These are phyloP conservation scores for Eonycteris spelaea DNA, from an alignment of 2,113 vertebrate genomes.

Conservation along the genomic window DNA sequence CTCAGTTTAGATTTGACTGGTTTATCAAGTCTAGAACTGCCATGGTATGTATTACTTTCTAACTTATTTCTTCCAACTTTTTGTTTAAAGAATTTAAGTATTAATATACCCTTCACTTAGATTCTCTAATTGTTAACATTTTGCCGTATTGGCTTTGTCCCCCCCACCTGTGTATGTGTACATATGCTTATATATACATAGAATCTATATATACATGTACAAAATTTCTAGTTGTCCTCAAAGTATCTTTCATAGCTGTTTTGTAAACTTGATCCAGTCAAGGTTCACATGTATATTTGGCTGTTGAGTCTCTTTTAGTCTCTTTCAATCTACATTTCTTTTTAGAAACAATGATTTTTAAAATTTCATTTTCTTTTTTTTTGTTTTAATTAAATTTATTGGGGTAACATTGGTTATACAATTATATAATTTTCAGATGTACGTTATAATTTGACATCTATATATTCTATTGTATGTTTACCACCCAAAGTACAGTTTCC, in stretches of 20 bases:
- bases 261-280: neutral
- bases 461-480: too few relatives aligned
- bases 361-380: too few relatives aligned
- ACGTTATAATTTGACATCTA: too few relatives aligned
- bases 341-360: neutral
- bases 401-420: too few relatives aligned
- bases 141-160: neutral
- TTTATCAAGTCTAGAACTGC: constrained; percentile 94
- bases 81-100: neutral
- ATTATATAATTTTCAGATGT: too few relatives aligned
- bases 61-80: neutral
- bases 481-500: too few relatives aligned
- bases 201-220: neutral
- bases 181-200: neutral
- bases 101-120: neutral
- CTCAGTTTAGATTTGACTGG: constrained; percentile 94
- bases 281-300: neutral
- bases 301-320: neutral
- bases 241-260: neutral
- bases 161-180: neutral
- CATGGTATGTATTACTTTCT: constrained; percentile 84
- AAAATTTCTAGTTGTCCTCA: neutral
- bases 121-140: constrained; percentile 14
- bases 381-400: too few relatives aligned
- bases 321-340: constrained; percentile 1